Base-by-base conservation (phyloP, 2,888 invertebrate species). In the Lamproptera curius region DNA sequence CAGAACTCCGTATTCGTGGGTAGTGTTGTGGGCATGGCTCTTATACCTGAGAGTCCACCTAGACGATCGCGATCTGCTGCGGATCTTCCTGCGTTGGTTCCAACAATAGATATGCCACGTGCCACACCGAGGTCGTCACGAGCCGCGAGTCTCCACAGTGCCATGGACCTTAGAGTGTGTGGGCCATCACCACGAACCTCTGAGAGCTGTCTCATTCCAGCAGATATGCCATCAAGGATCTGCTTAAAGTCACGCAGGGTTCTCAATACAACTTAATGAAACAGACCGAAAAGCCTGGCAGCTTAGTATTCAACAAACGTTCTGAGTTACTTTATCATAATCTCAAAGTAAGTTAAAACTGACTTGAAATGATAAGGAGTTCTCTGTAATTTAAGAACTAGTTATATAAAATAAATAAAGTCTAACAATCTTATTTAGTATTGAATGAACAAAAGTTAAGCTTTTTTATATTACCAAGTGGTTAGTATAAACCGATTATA, bases 1-100 rank as follows among this genome's bases (percentile, higher is more conserved):
- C 93, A 95, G 84, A 96, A 96, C 80, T 96, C 96, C 2, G 95
- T 96, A 11, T 96, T 96, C 81, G 95, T 95, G 23, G 93, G 94
- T 50, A 91, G 91, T 55, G 88, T 91, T 59, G 89, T 90, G 56
- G 89, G 90, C 57, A 91, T 91, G 73, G 91, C 92, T 41, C 86
- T 93, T 46, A 89, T 93, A 53, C 91, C 92, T 10, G 90, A 90
- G 50, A 91, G 91, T 58, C 91, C 93, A 0, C 93, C 94, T 0
- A 86, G 96, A 9, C 92, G 95, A 52, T 93, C 93, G 3, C 93
- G 95, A 60, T 95, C 95, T 28, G 96, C 95, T 1, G 92, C 95
- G 59, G 95, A 96, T 70, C 90, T 96, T 10, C 94, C 95, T 63
- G 94, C 94, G 16, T 84, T 95, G 1, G 65, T 72, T 75, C 92